Conservation (phyloP, 2,888 invertebrate species). For the Germaria angustata region DNA sequence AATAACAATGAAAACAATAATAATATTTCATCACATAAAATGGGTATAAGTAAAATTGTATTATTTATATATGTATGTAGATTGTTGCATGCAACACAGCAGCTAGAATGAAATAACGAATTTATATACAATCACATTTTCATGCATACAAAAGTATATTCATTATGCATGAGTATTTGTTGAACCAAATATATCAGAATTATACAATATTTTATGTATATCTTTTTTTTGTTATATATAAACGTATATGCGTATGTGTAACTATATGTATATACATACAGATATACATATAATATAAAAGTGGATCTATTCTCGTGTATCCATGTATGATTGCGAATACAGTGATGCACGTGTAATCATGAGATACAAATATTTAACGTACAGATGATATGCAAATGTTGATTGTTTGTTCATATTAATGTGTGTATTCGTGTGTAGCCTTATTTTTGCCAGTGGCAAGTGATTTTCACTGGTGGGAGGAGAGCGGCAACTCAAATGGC, state of each 20-base stretch:
- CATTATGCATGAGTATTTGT: slow-evolving; percentile 41
- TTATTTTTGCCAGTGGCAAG: not conserved
- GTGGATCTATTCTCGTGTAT: too few relatives aligned
- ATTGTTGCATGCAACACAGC: slow-evolving; percentile 37
- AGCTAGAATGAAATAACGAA: slow-evolving; percentile 14
- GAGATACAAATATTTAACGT: slow-evolving; percentile 45
- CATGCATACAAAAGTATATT: slow-evolving; percentile 17
- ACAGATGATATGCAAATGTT: slow-evolving; percentile 38
- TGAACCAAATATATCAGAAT: slow-evolving; percentile 44
- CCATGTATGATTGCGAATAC: not conserved
- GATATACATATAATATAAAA: too few relatives aligned
- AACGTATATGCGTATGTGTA: too few relatives aligned
- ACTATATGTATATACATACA: too few relatives aligned
- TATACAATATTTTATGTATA: slow-evolving; percentile 27
- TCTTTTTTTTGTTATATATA: not conserved
- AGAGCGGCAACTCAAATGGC: not conserved
- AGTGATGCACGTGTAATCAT: not conserved
- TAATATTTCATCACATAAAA: slow-evolving; percentile 2
- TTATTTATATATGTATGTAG: slow-evolving; percentile 27
- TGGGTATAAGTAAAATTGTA: slow-evolving; percentile 16
- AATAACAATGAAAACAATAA: slow-evolving; percentile 13
- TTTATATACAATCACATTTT: not conserved
- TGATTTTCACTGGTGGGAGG: not conserved
- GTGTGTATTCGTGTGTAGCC: not conserved
- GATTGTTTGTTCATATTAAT: not conserved